phyloP scores from a whole-genome alignment of 1,140 invertebrate genomes.

The Caenorhabditis brenneri region DNA sequence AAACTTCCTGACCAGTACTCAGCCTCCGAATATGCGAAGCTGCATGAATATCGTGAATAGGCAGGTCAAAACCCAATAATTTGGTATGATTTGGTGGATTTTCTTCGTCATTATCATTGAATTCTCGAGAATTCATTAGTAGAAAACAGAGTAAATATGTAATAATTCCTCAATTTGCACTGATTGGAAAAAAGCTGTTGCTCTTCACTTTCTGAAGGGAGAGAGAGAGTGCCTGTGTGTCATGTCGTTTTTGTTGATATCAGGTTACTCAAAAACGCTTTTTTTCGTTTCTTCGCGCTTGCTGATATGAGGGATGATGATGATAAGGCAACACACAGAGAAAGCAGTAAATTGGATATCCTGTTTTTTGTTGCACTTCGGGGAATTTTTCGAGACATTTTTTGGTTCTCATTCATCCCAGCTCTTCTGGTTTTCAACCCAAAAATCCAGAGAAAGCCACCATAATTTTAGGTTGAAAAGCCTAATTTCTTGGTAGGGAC shows the following conservation, averaged over 20 bases:
- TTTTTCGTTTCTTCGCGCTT: neutral
- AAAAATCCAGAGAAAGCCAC: no score
- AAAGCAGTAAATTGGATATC: no score
- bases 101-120: neutral
- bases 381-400: no score
- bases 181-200: neutral
- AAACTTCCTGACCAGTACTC: constrained; percentile 5
- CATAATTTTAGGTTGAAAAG: no score
- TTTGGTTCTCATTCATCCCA: no score
- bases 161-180: no score
- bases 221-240: neutral
- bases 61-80: constrained; percentile 1
- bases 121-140: neutral
- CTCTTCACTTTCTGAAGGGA: neutral
- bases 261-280: constrained; percentile 23
- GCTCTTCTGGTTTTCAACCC: no score
- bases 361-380: no score
- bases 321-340: neutral
- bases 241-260: constrained; percentile 38
- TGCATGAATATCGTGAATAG: neutral
- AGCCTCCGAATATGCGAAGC: constrained; percentile 1
- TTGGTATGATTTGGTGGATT: neutral
- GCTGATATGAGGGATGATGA: neutral
- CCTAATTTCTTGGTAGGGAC: no score
- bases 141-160: neutral